Base-by-base conservation (phyloP, 2,797 vertebrate species). In the Esox lucius region DNA sequence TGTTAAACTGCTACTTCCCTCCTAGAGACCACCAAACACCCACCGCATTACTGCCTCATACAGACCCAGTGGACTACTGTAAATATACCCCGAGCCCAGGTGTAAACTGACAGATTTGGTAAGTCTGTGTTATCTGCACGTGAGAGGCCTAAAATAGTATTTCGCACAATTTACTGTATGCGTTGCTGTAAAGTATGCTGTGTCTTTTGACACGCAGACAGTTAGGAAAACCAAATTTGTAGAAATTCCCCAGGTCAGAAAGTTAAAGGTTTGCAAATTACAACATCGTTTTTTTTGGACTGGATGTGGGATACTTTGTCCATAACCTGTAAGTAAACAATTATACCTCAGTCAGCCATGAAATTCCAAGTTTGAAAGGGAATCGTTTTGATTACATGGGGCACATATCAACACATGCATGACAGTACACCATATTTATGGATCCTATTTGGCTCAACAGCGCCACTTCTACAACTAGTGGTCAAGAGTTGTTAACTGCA, bases 1-100 rank as follows among this genome's bases (percentile, higher is more conserved):
- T 91, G 92, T 93, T 93, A 92, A 93, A 93, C 87, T 88, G 87
- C 87, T 92, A 91, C 86, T 90, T 13, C 42, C 42, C 42, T 22
- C 46, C 72, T 11, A 19, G 53, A 59, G 70, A 68, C 71, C 72
- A 75, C 17, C 33, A 48, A 51, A 73, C 68, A 81, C 83, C 74
- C 71, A 79, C 78, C 86, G 83, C 70, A 75, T 61, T 46, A 76
- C 51, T 12, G 78, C 79, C 70, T 77, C 76, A 75, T 84, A 86
- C 79, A 79, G 84, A 78, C 86, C 88, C 82, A 69, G 73, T 68
- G 85, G 91, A 88, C 77, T 78, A 48, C 70, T 68, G 73, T 88
- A 86, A 89, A 89, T 85, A 81, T 77, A 87, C 85, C 86, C 90
- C 53, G 78, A 75, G 76, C 83, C 78, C 87, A 78, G 83, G 87